These are phyloP conservation scores for Porites evermanni DNA, from an alignment of 92 coral and sea anemone genomes.

Conservation along the genomic window DNA sequence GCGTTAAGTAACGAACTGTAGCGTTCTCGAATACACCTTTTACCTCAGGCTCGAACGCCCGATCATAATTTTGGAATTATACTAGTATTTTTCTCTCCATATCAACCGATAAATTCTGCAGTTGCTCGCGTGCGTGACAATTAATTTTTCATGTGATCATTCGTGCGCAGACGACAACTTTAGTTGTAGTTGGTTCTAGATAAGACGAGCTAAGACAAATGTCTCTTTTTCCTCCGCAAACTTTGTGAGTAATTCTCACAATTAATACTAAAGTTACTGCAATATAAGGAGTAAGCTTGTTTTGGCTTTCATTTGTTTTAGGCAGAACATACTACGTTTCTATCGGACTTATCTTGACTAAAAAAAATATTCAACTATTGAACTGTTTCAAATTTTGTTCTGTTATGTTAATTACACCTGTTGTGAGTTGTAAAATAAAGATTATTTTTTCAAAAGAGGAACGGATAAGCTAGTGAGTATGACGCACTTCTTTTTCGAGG, in stretches of 20 bases:
- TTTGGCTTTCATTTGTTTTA: not conserved
- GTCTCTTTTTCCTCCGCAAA: not conserved
- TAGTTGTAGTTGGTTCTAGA: not conserved
- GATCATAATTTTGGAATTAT: not conserved
- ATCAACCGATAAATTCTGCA: not conserved
- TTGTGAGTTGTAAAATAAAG: not conserved
- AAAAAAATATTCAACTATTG: not conserved
- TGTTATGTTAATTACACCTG: conserved; percentile 27
- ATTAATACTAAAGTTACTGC: not conserved
- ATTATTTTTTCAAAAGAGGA: not conserved
- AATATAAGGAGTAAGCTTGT: not conserved
- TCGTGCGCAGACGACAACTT: not conserved
- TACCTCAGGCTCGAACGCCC: not conserved
- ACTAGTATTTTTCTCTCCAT: not conserved
- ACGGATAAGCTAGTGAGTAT: not conserved
- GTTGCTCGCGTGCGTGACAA: not conserved
- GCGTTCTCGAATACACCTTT: not conserved
- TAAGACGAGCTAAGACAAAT: not conserved
- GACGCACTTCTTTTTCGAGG: not conserved
- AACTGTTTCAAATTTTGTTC: not conserved
- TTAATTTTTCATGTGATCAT: not conserved
- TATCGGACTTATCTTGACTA: not conserved
- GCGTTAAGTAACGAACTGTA: not conserved
- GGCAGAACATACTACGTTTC: not conserved
- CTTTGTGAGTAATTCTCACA: conserved; percentile 9